A percentile compares a stretch with the other conserved stretches of the same genome.
Conservation (phyloP, 2,113 vertebrate genomes). For the Pycnonotus jocosus region DNA sequence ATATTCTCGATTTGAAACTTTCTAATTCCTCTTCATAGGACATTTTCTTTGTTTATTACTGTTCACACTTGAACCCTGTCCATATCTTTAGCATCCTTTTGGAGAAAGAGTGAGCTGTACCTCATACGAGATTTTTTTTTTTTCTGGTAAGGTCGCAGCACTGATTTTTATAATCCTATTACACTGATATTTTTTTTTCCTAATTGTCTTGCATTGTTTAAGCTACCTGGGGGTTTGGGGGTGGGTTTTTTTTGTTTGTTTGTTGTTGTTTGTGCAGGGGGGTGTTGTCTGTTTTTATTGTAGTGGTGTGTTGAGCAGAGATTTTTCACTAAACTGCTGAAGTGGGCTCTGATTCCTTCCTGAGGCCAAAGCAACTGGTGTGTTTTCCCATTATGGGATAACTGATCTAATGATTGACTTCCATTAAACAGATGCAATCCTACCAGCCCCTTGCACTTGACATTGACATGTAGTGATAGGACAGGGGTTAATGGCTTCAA, state of each 20-base stretch:
- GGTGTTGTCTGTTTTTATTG: neutral
- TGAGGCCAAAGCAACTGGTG: neutral
- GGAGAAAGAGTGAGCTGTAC: neutral
- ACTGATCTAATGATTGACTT: neutral
- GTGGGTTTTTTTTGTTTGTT: neutral
- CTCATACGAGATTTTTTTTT: neutral
- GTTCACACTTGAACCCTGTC: neutral
- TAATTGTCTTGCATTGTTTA: neutral
- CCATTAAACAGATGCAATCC: neutral
- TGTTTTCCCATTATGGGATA: neutral
- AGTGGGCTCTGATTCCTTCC: neutral
- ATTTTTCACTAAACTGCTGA: neutral
- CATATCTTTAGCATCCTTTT: neutral
- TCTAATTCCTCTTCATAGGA: neutral
- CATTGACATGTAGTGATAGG: neutral
- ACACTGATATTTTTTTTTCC: neutral
- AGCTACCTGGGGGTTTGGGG: neutral
- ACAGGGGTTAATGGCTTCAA: neutral
- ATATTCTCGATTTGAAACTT: neutral
- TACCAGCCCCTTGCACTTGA: neutral
- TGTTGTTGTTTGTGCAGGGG: too few species aligned
- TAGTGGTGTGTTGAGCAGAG: neutral
- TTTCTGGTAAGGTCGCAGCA: neutral
- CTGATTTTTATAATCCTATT: neutral
- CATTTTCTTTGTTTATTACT: neutral